Conservation (phyloP, 2,888 invertebrate genomes). For the Phalera bucephala region DNA sequence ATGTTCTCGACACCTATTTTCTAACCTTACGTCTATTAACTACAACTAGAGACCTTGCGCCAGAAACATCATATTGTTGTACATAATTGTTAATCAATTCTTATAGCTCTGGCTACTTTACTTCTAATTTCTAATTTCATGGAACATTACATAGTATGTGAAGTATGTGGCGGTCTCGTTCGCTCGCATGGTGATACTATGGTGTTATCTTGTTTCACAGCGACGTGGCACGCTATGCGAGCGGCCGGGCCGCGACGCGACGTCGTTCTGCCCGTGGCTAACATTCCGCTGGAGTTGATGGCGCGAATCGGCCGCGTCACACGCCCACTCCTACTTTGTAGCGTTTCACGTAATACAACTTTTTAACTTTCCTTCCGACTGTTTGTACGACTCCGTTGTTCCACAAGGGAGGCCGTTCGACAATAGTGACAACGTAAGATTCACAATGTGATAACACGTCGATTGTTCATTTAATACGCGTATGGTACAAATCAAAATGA, state of each 20-base stretch:
- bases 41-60: not conserved
- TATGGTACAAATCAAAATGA: constrained; percentile 59
- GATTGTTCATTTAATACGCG: constrained; percentile 37
- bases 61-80: constrained; percentile 1
- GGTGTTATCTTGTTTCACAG: constrained; percentile 46
- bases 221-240: constrained; percentile 21
- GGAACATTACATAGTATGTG: constrained; percentile 24
- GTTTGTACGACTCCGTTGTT: constrained; percentile 19
- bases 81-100: constrained; percentile 16
- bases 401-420: constrained; percentile 9
- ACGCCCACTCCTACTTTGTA: constrained; percentile 26
- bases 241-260: constrained; percentile 10
- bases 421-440: constrained; percentile 19
- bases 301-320: constrained; percentile 56
- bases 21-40: too few relatives aligned
- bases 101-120: constrained; percentile 2
- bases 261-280: constrained; percentile 12
- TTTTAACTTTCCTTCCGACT: constrained; percentile 49
- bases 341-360: constrained; percentile 40
- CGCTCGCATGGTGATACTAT: constrained; percentile 38
- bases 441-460: constrained; percentile 37
- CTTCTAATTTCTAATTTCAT: constrained; percentile 31
- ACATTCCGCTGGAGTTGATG: constrained; percentile 59
- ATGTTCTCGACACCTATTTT: too few relatives aligned
- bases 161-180: constrained; percentile 34